Base-by-base conservation (phyloP, 2,797 vertebrate genomes). In the Dromococcyx pavoninus region DNA sequence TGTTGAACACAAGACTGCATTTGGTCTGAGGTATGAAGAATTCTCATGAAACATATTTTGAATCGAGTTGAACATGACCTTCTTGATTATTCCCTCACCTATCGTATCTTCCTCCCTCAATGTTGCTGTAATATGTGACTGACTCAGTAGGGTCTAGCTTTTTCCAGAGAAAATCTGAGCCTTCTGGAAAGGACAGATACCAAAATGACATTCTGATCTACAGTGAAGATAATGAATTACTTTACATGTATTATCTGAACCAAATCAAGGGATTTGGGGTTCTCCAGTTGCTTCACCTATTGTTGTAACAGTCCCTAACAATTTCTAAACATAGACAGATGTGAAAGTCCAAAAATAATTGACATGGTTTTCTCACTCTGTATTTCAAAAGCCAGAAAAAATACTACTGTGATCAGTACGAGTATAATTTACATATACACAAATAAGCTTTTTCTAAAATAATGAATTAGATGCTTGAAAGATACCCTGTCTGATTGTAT, bases 321-420 rank as follows among this genome's bases (percentile, higher is more conserved):
- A 70, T 56, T 61, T 50, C 70, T 92, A 76, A 91, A 61, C 25
- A 17, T 1, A 3, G 33, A 71, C 2, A 80, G 30, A 93, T 54
- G 13, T 12, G 48, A 76, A 86, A 70, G 24, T 11, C 41, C 27
- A 86, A 80, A 89, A 84, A 77, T 43, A 89, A 30, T 32, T 30
- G 28, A 33, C 15, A 13, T 21, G 7, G 25, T 91, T 88, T 86
- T 50, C 28, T 85, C 41, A 56, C n/a, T 80, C 37, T 39, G 2
- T 41, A 65, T 88, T 93, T 90, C 66, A 77, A 67, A 76, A 83
- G 43, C 54, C 80, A 88, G 64, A 65, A 93, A 79, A 89, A 91
- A 80, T 56, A 48, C 32, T 22, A 27, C 17, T 81, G 35, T 91
- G 67, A 90, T 81, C 30, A 69, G 33, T 25, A 85, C 69, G 35